Percentiles rank a stretch among this genome's conserved stretches.
Conservation (phyloP, 2,797 vertebrate genomes). For the Melanogrammus aeglefinus region DNA sequence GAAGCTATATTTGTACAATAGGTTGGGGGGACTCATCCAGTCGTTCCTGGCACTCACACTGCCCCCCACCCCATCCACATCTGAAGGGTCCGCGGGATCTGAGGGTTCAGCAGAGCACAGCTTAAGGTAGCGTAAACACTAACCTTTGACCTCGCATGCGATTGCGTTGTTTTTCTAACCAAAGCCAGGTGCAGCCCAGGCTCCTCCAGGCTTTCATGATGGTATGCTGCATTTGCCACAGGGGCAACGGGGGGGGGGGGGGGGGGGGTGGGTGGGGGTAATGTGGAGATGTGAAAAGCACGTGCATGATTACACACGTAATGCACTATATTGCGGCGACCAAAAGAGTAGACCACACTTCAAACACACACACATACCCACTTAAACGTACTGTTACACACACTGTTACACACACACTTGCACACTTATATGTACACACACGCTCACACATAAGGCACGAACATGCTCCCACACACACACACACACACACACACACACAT, state of each 20-base stretch:
- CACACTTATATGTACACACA: too few species aligned
- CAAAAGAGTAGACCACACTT: neutral
- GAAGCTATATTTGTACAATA: neutral
- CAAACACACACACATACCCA: too few species aligned
- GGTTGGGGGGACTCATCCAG: too few species aligned
- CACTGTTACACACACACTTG: neutral
- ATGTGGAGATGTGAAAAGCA: neutral
- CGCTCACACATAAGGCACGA: too few species aligned
- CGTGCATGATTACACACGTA: neutral
- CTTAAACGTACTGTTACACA: neutral
- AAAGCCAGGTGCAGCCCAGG: neutral
- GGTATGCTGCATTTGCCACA: neutral
- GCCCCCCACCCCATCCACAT: neutral
- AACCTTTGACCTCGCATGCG: conserved; percentile 14
- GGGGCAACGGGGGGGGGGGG: neutral
- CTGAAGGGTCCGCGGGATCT: too few species aligned
- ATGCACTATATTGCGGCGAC: neutral
- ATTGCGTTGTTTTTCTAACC: conserved; percentile 10
- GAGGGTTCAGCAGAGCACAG: neutral
- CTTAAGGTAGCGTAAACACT: neutral
- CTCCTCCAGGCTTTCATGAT: neutral
- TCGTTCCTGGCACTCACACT: too few species aligned
- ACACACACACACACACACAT: neutral
- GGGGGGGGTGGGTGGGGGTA: neutral
- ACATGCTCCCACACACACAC: too few species aligned